Evolutionary conservation across 1,140 invertebrate genomes (phyloP), one percentile per base, ranked within the genome.

Genomic region (Piezodorus guildinii): DNA sequence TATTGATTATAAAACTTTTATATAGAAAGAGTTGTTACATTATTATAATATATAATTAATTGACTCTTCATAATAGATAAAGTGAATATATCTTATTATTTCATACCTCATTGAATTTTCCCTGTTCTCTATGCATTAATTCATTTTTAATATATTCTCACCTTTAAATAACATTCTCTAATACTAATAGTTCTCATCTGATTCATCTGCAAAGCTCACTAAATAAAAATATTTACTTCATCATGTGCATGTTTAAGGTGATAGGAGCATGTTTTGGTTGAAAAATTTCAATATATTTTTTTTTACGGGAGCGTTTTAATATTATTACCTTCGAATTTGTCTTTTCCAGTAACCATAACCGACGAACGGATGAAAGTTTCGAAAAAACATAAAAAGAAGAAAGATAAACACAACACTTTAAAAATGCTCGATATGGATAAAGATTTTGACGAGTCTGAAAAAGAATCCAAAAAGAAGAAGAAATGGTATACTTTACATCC

Each of bases 401-500:
- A 66, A 16, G 60, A 66, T 23, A 64, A 60, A 30, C 44, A 49
- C 9, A 30, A 56, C 15, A 54, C 43, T 16, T 63, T 46, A 49
- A 63, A 62, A 46, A 52, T n/a, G 15, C 19, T 63, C n/a, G 65
- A 63, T 44, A 14, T 64, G 16, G 65, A 66, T 19, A 66, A 66
- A 27, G 65, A 66, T 54, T 25, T 63, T 10, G 65, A 66, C 25
- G 65, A 63, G 34, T 60, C 52, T 14, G 65, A 65, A 25, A 67
- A 60, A 66, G 66, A 65, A 52, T 21, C 21, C 16, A 67, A 66
- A 43, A 65, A 63, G 49, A 67, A 65, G 52, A 65, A 67, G 61
- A 67, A 65, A 65, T 65, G 64, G 64, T 67, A 66, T 58, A 66
- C 65, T 43, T 34, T 66, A 52, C 60, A 62, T 45, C 65, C 62